Evolutionary conservation across 2,113 vertebrate species (phyloP).

Genomic region (Solenodon paradoxus): DNA sequence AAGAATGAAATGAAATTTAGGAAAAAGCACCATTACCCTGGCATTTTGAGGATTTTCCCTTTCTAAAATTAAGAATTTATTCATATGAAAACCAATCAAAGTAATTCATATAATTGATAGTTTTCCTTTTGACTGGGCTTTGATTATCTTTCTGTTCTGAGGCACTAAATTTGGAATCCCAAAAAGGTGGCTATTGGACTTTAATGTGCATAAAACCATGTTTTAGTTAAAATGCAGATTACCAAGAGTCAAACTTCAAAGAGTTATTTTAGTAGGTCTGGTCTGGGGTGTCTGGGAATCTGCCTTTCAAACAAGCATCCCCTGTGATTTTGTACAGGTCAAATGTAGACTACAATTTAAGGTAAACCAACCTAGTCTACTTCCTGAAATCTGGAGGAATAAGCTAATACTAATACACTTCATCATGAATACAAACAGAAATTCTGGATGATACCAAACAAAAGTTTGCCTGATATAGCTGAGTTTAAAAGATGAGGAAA

Average conservation of each 20-base stretch:
- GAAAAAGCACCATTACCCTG: background rate
- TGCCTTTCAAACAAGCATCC: background rate
- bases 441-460: background rate
- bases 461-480: background rate
- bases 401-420: background rate
- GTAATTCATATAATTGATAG: background rate
- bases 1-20: background rate
- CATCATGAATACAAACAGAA: background rate
- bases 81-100: slow-evolving; percentile 13
- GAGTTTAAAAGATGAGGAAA: background rate
- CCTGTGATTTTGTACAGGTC: background rate
- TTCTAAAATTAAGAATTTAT: slow-evolving; percentile 21
- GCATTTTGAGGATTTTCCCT: background rate
- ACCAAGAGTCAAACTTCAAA: background rate
- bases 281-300: background rate
- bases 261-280: background rate
- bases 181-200: background rate
- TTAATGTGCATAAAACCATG: background rate
- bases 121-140: background rate
- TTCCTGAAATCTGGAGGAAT: background rate
- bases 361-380: background rate
- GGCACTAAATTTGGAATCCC: background rate
- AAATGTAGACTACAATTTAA: background rate
- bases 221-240: slow-evolving; percentile 18
- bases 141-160: background rate